Percentiles rank a stretch among this genome's conserved stretches.
These are phyloP conservation scores for Medauroidea extradentata DNA, from an alignment of 1,140 invertebrate species.

Conservation along the genomic window DNA sequence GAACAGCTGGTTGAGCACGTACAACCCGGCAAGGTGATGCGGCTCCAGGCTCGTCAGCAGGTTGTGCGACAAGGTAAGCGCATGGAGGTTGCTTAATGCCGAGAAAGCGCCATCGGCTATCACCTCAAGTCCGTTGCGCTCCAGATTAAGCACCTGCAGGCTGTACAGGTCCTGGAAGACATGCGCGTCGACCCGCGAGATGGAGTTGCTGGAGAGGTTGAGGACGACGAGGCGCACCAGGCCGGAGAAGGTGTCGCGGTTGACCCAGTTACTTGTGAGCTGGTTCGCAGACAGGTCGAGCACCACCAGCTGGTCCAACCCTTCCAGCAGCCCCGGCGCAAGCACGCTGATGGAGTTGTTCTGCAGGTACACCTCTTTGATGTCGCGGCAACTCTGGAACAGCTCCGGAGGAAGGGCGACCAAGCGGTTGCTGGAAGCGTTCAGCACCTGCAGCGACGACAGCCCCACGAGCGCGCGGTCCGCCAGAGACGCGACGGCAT, in stretches of 20 bases:
- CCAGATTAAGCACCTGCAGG: constrained; percentile 70
- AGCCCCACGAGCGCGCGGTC: constrained; percentile 67
- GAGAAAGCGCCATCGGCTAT: constrained; percentile 70
- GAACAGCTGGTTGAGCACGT: constrained; percentile 65
- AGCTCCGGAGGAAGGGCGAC: constrained; percentile 68
- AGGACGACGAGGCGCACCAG: constrained; percentile 66
- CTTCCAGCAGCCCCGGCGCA: constrained; percentile 68
- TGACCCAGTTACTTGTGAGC: constrained; percentile 73
- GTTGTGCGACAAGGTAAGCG: constrained; percentile 69
- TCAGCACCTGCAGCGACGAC: constrained; percentile 59
- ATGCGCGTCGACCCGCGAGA: constrained; percentile 63
- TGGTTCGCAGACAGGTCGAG: constrained; percentile 74
- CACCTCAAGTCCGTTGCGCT: constrained; percentile 67
- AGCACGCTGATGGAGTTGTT: constrained; percentile 75
- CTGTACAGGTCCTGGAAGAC: constrained; percentile 71
- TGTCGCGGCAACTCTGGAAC: constrained; percentile 60
- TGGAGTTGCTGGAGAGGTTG: constrained; percentile 68
- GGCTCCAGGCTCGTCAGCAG: constrained; percentile 62
- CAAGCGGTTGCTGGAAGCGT: constrained; percentile 72
- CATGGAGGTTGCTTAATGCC: constrained; percentile 70
- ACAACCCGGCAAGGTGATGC: constrained; percentile 65
- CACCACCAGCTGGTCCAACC: constrained; percentile 67
- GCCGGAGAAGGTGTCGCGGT: constrained; percentile 69
- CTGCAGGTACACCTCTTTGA: constrained; percentile 68
- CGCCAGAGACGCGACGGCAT: constrained; percentile 64